Evolutionary conservation across 2,888 invertebrate species (phyloP).

Genomic region (Idaea dimidiata): DNA sequence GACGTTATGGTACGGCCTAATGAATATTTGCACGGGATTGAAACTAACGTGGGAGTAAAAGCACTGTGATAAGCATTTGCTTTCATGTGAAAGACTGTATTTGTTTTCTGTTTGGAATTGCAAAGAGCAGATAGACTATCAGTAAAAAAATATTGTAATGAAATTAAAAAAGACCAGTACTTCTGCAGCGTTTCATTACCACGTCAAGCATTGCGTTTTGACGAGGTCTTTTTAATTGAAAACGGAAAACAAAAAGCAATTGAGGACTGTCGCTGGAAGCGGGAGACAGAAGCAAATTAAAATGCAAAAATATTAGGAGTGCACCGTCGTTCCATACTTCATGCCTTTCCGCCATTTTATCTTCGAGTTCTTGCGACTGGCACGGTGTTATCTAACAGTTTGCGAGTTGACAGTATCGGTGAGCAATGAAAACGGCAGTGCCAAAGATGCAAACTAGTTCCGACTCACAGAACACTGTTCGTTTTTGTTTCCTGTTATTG

Average conservation of each 20-base stretch:
- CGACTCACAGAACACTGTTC: slow-evolving; percentile 13
- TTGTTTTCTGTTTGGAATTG: not conserved
- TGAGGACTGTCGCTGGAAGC: slow-evolving; percentile 23
- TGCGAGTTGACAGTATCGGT: slow-evolving; percentile 37
- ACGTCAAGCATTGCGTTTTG: slow-evolving; percentile 23
- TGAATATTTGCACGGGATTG: no score
- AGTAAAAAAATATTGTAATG: not conserved
- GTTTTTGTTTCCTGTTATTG: slow-evolving; percentile 13
- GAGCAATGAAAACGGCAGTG: slow-evolving; percentile 25
- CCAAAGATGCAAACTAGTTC: slow-evolving; percentile 35
- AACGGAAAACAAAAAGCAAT: slow-evolving; percentile 39
- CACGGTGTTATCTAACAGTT: slow-evolving; percentile 43
- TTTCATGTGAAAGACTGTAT: no score
- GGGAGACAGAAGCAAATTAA: slow-evolving; percentile 45
- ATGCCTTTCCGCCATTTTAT: slow-evolving; percentile 43
- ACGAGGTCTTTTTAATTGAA: slow-evolving; percentile 37
- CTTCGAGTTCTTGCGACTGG: slow-evolving; percentile 44
- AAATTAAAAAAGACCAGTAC: slow-evolving; percentile 2
- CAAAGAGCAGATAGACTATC: not conserved
- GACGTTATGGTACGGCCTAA: no score
- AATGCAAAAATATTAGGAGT: slow-evolving; percentile 47
- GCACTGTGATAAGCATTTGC: no score
- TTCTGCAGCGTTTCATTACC: slow-evolving; percentile 17
- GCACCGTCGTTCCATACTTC: slow-evolving; percentile 34
- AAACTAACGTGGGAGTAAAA: no score